phyloP scores from a whole-genome alignment of 2,113 vertebrate genomes.

The Lycocorax pyrrhopterus region DNA sequence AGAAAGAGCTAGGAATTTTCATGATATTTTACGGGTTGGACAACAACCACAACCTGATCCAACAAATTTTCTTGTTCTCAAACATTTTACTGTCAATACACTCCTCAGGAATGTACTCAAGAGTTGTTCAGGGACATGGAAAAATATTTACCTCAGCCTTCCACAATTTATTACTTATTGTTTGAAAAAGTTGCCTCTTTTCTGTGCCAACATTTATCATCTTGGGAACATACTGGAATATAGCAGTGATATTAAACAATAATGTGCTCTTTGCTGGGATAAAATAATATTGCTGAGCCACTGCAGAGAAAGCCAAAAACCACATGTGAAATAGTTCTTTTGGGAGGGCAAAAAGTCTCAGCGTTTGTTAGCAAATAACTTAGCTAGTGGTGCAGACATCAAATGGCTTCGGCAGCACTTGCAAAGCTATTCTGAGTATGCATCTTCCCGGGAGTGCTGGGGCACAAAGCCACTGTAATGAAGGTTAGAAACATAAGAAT shows the following conservation, averaged over 20 bases:
- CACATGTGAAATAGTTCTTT: conserved; percentile 49
- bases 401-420: not conserved
- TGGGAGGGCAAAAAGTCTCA: conserved; percentile 49
- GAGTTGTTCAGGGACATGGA: conserved; percentile 64
- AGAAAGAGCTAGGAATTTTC: conserved; percentile 35
- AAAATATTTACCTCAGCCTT: conserved; percentile 69
- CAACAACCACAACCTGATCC: conserved; percentile 52
- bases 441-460: not conserved
- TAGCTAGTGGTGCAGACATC: conserved; percentile 24
- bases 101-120: conserved; percentile 56
- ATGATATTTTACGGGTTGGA: conserved; percentile 26
- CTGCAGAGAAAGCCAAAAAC: conserved; percentile 55
- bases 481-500: not conserved
- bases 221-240: conserved; percentile 61
- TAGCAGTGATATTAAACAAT: conserved; percentile 61
- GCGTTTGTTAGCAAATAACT: conserved; percentile 55
- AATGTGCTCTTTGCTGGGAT: conserved; percentile 53
- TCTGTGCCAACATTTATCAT: conserved; percentile 58
- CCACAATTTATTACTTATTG: conserved; percentile 68
- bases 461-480: conserved; percentile 21
- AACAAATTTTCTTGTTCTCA: conserved; percentile 59
- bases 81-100: conserved; percentile 53
- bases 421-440: conserved; percentile 13
- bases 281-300: conserved; percentile 51
- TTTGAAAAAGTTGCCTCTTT: conserved; percentile 65